Percentiles rank a stretch among this genome's conserved stretches.
These are phyloP conservation scores for Erpetoichthys calabaricus DNA, from an alignment of 2,797 vertebrate species.

Conservation along the genomic window DNA sequence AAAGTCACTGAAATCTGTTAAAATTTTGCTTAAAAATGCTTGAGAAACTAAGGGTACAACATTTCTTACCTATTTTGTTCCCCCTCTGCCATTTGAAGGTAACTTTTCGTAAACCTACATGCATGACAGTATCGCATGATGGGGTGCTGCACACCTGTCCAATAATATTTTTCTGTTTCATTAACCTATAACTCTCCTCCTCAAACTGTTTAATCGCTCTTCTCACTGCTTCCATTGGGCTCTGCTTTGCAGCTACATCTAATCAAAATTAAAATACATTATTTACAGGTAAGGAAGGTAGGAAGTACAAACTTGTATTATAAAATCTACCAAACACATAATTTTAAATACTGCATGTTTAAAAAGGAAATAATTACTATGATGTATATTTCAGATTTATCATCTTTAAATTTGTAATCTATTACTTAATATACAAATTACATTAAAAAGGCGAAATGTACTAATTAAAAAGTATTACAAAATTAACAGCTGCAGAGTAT, in stretches of 20 bases:
- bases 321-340: too few species aligned
- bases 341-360: too few species aligned
- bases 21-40: not conserved
- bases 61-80: conserved; percentile 85
- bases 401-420: too few species aligned
- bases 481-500: too few species aligned
- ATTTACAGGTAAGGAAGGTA: too few species aligned
- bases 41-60: not conserved
- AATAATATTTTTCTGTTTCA: conserved; percentile 91
- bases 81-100: conserved; percentile 98
- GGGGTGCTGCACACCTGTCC: conserved; percentile 95
- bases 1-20: not conserved
- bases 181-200: conserved; percentile 72
- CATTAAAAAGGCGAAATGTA: too few species aligned
- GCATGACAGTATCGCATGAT: conserved; percentile 92
- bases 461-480: too few species aligned
- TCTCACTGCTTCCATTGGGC: conserved; percentile 78
- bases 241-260: conserved; percentile 73
- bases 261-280: conserved; percentile 1
- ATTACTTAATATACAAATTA: too few species aligned
- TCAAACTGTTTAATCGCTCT: conserved; percentile 79
- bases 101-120: conserved; percentile 92
- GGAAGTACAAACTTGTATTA: too few species aligned
- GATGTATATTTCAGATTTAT: too few species aligned
- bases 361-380: too few species aligned